A percentile compares a stretch with the other conserved stretches of the same genome.
phyloP scores from a whole-genome alignment of 2,888 invertebrate genomes.

The Adelognathus sp. region DNA sequence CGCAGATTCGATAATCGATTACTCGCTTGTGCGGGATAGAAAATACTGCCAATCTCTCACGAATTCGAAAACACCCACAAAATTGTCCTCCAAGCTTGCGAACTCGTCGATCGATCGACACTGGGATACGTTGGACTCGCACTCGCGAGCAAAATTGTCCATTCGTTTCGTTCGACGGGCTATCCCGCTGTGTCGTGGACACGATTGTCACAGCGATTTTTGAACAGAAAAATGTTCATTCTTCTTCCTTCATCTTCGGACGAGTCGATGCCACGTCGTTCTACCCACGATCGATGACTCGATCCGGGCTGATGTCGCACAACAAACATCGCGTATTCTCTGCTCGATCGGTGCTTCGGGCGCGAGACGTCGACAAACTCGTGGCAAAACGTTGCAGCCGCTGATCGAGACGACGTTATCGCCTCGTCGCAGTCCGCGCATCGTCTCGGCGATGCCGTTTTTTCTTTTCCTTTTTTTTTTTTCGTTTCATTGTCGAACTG shows the following conservation, averaged over 20 bases:
- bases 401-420: not conserved
- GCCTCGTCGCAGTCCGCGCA: not conserved
- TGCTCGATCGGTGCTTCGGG: too few relatives aligned
- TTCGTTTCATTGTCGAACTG: not conserved
- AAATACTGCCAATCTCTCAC: slow-evolving; percentile 71
- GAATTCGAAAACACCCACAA: slow-evolving; percentile 30
- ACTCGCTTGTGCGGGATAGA: slow-evolving; percentile 69
- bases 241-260: too few relatives aligned
- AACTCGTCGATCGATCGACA: not conserved
- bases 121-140: slow-evolving; percentile 8
- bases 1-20: slow-evolving; percentile 76
- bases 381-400: not conserved
- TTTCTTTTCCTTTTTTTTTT: not conserved
- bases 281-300: too few relatives aligned
- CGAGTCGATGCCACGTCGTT: too few relatives aligned
- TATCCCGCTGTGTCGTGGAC: not conserved
- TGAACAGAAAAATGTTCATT: too few relatives aligned
- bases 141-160: not conserved
- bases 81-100: not conserved
- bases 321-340: too few relatives aligned
- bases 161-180: not conserved
- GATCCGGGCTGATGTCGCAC: too few relatives aligned
- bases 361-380: not conserved
- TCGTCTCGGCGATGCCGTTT: not conserved
- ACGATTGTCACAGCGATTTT: not conserved